A percentile compares a stretch with the other conserved stretches of the same genome.
phyloP scores from a whole-genome alignment of 2,113 vertebrate species.

The Lethenteron reissneri region DNA sequence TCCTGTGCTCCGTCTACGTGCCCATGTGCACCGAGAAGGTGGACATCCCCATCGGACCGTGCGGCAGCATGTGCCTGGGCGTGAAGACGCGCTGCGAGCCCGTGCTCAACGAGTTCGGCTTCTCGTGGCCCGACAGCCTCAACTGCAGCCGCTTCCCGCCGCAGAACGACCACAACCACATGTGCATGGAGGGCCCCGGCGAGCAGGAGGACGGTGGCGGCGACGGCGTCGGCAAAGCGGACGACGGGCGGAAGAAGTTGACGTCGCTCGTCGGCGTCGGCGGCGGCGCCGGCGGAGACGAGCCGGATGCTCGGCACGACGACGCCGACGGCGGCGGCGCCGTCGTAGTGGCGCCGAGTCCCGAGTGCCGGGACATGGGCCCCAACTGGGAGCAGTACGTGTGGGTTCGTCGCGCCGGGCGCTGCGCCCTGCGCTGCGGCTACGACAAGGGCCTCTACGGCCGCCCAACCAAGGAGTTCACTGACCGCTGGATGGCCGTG shows the following conservation, averaged over 20 bases:
- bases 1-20: slow-evolving; percentile 88
- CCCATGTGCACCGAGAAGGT: slow-evolving; percentile 99
- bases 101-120: slow-evolving; percentile 80
- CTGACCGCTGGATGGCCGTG: slow-evolving; percentile 96
- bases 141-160: slow-evolving; percentile 97
- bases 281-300: slow-evolving; percentile 94
- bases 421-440: slow-evolving; percentile 69
- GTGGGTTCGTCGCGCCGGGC: slow-evolving; percentile 75
- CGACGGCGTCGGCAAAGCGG: slow-evolving; percentile 16
- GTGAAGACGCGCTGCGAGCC: slow-evolving; percentile 85
- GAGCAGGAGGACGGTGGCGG: slow-evolving; percentile 61
- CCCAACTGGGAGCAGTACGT: slow-evolving; percentile 57
- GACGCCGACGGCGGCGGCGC: slow-evolving; percentile 69
- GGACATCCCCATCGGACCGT: slow-evolving; percentile 83
- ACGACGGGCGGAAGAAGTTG: too few relatives aligned
- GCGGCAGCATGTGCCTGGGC: slow-evolving; percentile 83
- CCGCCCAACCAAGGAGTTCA: slow-evolving; percentile 70
- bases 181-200: slow-evolving; percentile 93
- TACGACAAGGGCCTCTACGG: slow-evolving; percentile 76
- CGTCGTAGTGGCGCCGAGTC: slow-evolving; percentile 20
- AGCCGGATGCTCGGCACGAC: slow-evolving; percentile 89
- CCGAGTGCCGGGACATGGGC: slow-evolving; percentile 54
- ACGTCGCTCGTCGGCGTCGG: too few relatives aligned
- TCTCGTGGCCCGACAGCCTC: slow-evolving; percentile 74
- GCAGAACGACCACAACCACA: slow-evolving; percentile 92